Conservation (phyloP, 2,888 invertebrate species). For the Antheraea assamensis region DNA sequence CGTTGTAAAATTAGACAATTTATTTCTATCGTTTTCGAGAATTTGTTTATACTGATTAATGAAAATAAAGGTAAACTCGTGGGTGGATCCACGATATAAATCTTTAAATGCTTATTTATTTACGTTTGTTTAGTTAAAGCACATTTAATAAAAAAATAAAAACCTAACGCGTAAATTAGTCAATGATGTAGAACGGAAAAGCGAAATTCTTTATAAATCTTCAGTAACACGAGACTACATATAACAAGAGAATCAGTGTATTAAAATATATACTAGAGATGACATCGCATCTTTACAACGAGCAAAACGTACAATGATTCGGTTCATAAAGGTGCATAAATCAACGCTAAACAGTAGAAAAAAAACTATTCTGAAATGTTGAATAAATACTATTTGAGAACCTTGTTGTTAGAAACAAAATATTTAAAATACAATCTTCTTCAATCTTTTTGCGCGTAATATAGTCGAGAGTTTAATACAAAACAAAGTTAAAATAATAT, state of each 20-base stretch:
- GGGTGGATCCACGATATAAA: background rate
- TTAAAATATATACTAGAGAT: background rate
- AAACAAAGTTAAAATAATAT: no score
- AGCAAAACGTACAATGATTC: background rate
- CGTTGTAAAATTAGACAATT: background rate
- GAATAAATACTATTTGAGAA: no score
- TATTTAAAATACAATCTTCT: no score
- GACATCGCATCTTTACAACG: background rate
- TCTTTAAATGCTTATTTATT: slow-evolving; percentile 18
- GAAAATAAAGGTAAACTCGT: background rate
- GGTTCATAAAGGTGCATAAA: background rate
- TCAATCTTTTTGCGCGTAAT: no score
- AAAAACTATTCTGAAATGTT: background rate
- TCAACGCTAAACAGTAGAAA: background rate
- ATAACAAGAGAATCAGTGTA: no score
- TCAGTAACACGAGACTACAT: background rate
- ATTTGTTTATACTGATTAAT: background rate
- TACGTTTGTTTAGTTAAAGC: slow-evolving; percentile 2
- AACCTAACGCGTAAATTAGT: background rate
- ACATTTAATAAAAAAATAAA: background rate
- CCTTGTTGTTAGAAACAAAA: no score
- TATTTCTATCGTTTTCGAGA: background rate
- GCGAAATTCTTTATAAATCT: background rate
- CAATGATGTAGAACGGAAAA: background rate
- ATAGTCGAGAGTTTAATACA: no score